A percentile compares a stretch with the other conserved stretches of the same genome.
Conservation (phyloP, 2,797 vertebrate species). For the Acipenser oxyrinchus region DNA sequence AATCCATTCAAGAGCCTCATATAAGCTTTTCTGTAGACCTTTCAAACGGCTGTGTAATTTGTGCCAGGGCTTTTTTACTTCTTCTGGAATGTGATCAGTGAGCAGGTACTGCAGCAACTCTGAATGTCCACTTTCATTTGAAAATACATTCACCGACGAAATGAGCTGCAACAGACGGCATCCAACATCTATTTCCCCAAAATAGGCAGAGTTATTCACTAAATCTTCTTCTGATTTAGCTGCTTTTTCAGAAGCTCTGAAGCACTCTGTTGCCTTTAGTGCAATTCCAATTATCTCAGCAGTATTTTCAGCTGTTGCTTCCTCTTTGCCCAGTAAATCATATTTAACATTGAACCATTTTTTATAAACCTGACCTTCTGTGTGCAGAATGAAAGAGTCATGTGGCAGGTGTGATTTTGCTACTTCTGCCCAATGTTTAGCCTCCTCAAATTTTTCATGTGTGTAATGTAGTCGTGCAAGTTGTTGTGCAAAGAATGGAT, state of each 20-base stretch:
- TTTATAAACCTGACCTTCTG: constrained; percentile 71
- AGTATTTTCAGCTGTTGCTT: constrained; percentile 37
- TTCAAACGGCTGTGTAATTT: constrained; percentile 58
- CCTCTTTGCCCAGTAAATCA: constrained; percentile 38
- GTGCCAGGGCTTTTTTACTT: constrained; percentile 51
- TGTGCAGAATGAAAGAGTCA: constrained; percentile 71
- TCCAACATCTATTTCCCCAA: constrained; percentile 64
- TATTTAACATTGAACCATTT: constrained; percentile 57
- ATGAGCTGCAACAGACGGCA: constrained; percentile 59
- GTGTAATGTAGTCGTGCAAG: constrained; percentile 64
- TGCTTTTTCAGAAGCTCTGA: constrained; percentile 57
- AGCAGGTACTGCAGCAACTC: constrained; percentile 60
- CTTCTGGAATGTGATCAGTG: constrained; percentile 60
- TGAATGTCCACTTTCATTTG: constrained; percentile 27
- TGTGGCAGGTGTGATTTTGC: constrained; percentile 50
- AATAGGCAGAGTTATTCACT: constrained; percentile 55
- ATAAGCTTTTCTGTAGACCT: constrained; percentile 51
- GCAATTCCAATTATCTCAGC: constrained; percentile 51
- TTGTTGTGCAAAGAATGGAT: constrained; percentile 71
- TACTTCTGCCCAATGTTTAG: constrained; percentile 57
- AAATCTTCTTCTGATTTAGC: constrained; percentile 50
- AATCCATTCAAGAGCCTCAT: constrained; percentile 65
- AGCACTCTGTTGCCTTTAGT: constrained; percentile 66
- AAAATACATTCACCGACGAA: constrained; percentile 50
- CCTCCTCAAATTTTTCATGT: constrained; percentile 61